Base-by-base conservation (phyloP, 2,888 invertebrate genomes). In the Harmothoe impar region DNA sequence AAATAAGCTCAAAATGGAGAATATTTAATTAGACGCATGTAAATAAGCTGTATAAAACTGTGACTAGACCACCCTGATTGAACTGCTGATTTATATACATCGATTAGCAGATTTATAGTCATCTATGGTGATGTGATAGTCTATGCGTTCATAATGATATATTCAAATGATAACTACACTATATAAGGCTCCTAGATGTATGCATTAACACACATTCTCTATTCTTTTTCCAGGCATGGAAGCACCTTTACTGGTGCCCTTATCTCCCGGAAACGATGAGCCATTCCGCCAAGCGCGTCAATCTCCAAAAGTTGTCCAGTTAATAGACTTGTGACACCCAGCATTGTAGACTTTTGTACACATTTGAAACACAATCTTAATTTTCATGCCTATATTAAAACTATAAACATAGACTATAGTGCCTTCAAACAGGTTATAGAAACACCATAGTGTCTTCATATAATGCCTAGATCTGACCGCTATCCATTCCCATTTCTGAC, bases 301-400 rank as follows among this genome's bases (percentile, higher is more conserved):
- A 20, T 35, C 81, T 5, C 81, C 81, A 17, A 20, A 17, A 1
- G 81, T 81, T 17, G 81, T 20, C 81, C 0, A 43, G 43, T 43
- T 81, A 25, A 10, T 81, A 12, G 81, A 81, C 81, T 81, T 81
- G 43, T 81, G 43, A 43, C 81, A 81, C n/a, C 20, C 43, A 25
- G 72, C 72, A n/a, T 62, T 43, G 43, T 43, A 43, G 43, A 43
- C 43, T 3, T 43, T 43, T 43, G 10, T 7, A 43, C 5, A 43
- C 43, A 10, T n/a, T n/a, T n/a, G n/a, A n/a, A n/a, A n/a, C n/a
- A n/a, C n/a, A 43, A 10, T 43, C 43, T 43, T n/a, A 62, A 3
- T 62, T 3, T 12, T n/a, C 15, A 20, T n/a, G 77, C 31, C 77
- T 29, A 17, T 7, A 43, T 43, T 43, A 43, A 43, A 25, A 31